These are phyloP conservation scores for Temnopleurus reevesii DNA, from an alignment of 53 echinoderm and acorn worm genomes.

Conservation along the genomic window DNA sequence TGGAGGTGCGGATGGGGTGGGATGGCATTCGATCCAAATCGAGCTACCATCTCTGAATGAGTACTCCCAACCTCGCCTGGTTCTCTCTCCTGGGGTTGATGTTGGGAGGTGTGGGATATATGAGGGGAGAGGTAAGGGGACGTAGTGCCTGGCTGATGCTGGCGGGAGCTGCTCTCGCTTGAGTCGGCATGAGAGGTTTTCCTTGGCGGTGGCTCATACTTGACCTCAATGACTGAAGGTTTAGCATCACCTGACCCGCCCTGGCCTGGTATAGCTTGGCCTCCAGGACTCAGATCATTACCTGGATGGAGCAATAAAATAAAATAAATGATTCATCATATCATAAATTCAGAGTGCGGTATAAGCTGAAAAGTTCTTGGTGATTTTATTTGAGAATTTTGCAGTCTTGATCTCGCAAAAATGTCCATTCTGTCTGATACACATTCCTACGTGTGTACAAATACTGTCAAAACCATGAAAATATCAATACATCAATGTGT, in stretches of 20 bases:
- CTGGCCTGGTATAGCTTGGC: neutral
- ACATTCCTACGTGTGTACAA: too few species aligned
- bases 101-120: slow-evolving; percentile 84
- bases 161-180: slow-evolving; percentile 52
- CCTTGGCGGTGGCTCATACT: slow-evolving; percentile 23
- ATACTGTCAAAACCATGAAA: too few species aligned
- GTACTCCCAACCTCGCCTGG: slow-evolving; percentile 61
- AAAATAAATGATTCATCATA: too few species aligned
- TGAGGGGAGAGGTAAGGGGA: slow-evolving; percentile 76
- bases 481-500: too few species aligned
- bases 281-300: slow-evolving; percentile 42
- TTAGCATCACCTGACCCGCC: slow-evolving; percentile 51
- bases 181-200: slow-evolving; percentile 72
- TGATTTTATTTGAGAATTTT: too few species aligned
- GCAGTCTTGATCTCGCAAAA: too few species aligned
- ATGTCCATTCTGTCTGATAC: too few species aligned
- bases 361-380: too few species aligned
- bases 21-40: neutral
- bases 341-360: too few species aligned
- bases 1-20: neutral
- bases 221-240: slow-evolving; percentile 32
- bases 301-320: neutral
- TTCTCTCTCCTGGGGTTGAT: slow-evolving; percentile 57
- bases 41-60: slow-evolving; percentile 56
- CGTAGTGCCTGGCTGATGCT: slow-evolving; percentile 38